Conservation (phyloP, 2,797 vertebrate species). For the Atherinosoma microstoma region DNA sequence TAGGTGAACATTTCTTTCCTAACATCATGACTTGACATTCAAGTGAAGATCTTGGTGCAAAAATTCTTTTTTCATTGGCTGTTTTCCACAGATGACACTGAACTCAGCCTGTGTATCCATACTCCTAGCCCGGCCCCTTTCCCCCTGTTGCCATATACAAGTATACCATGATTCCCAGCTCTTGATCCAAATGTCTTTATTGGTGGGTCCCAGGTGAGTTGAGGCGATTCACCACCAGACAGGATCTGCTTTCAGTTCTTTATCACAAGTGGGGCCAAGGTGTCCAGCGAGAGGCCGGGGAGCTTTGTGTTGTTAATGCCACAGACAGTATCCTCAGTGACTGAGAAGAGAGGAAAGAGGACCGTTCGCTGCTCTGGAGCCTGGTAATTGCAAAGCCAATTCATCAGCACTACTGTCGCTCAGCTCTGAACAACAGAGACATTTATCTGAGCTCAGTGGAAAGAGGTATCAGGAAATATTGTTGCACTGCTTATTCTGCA, state of each 20-base stretch:
- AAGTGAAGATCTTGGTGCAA: background rate
- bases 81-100: background rate
- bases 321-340: constrained; percentile 78
- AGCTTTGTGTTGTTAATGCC: constrained; percentile 82
- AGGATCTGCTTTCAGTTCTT: constrained; percentile 82
- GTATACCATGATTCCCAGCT: constrained; percentile 65
- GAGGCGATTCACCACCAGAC: constrained; percentile 63
- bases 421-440: constrained; percentile 52
- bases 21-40: background rate
- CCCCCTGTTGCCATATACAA: constrained; percentile 23
- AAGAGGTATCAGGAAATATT: constrained; percentile 35
- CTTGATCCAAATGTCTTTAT: constrained; percentile 62
- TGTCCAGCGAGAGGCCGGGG: constrained; percentile 73
- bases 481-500: constrained; percentile 15
- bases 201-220: constrained; percentile 69
- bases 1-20: constrained; percentile 14
- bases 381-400: constrained; percentile 77
- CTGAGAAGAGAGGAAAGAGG: constrained; percentile 57
- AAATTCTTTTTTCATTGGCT: background rate
- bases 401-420: constrained; percentile 46
- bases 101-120: constrained; percentile 1
- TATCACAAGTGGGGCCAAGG: constrained; percentile 78
- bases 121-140: constrained; percentile 1
- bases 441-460: constrained; percentile 54
- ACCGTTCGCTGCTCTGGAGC: constrained; percentile 70